Base-by-base conservation (phyloP, 2,888 invertebrate species). In the Stramonita haemastoma region DNA sequence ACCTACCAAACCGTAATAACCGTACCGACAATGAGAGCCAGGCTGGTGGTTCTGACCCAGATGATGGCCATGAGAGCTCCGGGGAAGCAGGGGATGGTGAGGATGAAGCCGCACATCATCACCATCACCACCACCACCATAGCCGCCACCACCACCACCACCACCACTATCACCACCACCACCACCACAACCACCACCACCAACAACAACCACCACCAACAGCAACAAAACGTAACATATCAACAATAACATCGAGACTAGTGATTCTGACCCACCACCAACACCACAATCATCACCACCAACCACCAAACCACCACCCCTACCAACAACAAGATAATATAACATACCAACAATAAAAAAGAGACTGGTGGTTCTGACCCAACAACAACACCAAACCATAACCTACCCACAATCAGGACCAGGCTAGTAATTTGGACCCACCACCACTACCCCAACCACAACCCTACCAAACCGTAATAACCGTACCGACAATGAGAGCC, bases 51-150 rank as follows among this genome's bases (percentile, higher is more conserved):
- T 17, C 15, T 57, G 11, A 57, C 57, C 57, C 15, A 17, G 56
- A 94, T 91, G 73, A 95, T 93, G 56, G 94, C 91, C 85, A 95
- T 90, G 13, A 94, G 92, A 17, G 94, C 92, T 0, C 94, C 94
- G 4, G 95, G 94, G 86, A 94, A 94, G 81, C 93, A 93, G 13
- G 94, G 94, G 2, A 94, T 92, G 34, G 95, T 95, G 29, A 95
- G 89, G 66, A 95, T 93, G 87, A 94, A 94, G 6, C 94, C 95
- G 73, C 89, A 90, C 60, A 60, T 13, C 17, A 60, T 15, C 15
- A 60, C 60, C 60, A 73, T 6, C 70, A 46, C 46, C 46, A 46
- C 46, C 46, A 46, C 46, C 46, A 46, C 46, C 2, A 46, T 46
- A 46, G n/a, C 46, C 66, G 13, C 66, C 66, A 66, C 66, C 17